These are phyloP conservation scores for Baccha elongata DNA, from an alignment of 2,888 invertebrate species.

Conservation along the genomic window DNA sequence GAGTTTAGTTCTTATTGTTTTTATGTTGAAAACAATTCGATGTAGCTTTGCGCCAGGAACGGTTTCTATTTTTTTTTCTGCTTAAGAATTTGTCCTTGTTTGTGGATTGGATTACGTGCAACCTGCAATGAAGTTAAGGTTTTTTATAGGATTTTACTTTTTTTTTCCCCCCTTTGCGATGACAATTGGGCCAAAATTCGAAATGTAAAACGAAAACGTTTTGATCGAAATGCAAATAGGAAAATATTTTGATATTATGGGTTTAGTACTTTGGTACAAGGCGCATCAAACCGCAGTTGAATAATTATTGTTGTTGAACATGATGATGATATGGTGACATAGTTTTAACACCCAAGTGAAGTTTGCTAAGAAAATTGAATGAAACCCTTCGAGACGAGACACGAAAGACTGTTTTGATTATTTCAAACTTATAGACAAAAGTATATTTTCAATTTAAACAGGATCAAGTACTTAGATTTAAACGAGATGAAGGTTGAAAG, in stretches of 20 bases:
- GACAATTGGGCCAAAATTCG: constrained; percentile 36
- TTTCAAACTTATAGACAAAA: too few species aligned
- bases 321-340: constrained; percentile 11
- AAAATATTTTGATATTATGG: constrained; percentile 36
- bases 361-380: constrained; percentile 5
- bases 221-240: constrained; percentile 60
- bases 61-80: constrained; percentile 6
- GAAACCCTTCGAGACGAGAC: neutral
- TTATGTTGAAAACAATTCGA: constrained; percentile 68
- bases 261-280: constrained; percentile 48
- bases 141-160: constrained; percentile 21
- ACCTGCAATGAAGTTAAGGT: constrained; percentile 54
- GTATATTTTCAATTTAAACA: too few species aligned
- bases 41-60: constrained; percentile 66
- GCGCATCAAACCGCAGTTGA: constrained; percentile 35
- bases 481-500: too few species aligned
- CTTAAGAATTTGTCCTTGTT: constrained; percentile 47
- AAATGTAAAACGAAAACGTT: constrained; percentile 49
- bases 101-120: constrained; percentile 71
- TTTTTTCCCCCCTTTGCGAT: constrained; percentile 1
- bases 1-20: constrained; percentile 60
- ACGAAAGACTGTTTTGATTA: neutral
- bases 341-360: constrained; percentile 16
- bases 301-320: constrained; percentile 58
- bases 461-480: too few species aligned